Evolutionary conservation across 2,797 vertebrate genomes (phyloP).

Genomic region (Rhynchotus rufescens): DNA sequence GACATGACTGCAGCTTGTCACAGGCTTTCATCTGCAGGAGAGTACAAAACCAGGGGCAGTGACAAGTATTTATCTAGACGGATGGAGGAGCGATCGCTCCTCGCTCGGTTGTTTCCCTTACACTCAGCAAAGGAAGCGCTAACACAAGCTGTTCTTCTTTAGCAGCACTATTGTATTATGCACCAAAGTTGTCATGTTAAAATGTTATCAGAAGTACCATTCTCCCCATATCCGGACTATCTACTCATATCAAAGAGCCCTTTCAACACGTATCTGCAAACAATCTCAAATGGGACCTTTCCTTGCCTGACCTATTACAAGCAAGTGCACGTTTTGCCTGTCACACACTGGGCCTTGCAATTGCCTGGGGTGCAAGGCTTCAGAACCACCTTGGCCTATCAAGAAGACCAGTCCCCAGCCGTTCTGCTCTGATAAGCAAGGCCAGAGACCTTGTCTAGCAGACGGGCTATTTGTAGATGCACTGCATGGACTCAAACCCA

Average conservation of each 20-base stretch:
- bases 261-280: neutral
- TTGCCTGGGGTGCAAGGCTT: neutral
- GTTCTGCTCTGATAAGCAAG: neutral
- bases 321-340: rapidly evolving
- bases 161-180: rapidly evolving
- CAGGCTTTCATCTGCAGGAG: neutral
- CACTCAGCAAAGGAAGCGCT: neutral
- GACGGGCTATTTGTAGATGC: neutral
- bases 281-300: neutral
- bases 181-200: neutral
- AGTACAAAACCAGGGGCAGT: neutral
- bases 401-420: neutral
- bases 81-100: neutral
- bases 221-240: neutral
- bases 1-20: neutral
- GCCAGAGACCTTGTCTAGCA: neutral
- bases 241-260: neutral
- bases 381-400: neutral
- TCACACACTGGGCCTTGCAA: neutral
- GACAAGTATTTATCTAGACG: neutral
- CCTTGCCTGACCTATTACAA: neutral
- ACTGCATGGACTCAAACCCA: neutral
- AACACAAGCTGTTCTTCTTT: neutral
- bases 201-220: neutral
- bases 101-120: rapidly evolving